Conservation (phyloP, 2,113 vertebrate genomes). For the Campylorhamphus procurvoides region DNA sequence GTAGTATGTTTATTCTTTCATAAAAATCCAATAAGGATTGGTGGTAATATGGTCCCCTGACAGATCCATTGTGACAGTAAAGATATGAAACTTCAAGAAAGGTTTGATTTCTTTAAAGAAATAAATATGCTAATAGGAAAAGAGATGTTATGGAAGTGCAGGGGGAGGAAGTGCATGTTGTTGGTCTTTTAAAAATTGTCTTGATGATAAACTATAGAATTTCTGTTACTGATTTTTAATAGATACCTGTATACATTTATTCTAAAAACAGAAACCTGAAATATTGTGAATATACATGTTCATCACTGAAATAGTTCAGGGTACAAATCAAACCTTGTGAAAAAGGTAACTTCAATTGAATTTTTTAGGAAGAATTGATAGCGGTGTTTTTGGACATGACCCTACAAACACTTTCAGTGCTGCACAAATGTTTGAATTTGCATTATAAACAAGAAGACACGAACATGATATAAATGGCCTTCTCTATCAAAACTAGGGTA, state of each 20-base stretch:
- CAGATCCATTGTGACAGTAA: neutral
- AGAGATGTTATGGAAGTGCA: neutral
- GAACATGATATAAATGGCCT: neutral
- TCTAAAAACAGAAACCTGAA: neutral
- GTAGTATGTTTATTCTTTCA: neutral
- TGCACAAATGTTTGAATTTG: neutral
- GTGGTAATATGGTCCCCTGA: neutral
- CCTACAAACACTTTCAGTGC: neutral
- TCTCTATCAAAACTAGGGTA: neutral
- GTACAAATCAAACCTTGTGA: neutral
- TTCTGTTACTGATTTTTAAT: neutral
- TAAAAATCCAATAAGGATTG: neutral
- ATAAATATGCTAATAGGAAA: neutral
- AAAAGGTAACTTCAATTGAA: neutral
- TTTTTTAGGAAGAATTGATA: neutral
- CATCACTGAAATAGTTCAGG: neutral
- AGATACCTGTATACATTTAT: neutral
- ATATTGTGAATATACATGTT: neutral
- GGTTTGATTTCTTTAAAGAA: neutral
- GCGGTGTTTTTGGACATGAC: neutral
- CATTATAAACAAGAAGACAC: neutral
- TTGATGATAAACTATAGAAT: neutral
- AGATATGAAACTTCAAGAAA: neutral
- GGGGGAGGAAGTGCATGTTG: rapidly evolving
- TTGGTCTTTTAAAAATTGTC: neutral